Base-by-base conservation (phyloP, 1,140 invertebrate genomes). In the Lanistes nyassanus region DNA sequence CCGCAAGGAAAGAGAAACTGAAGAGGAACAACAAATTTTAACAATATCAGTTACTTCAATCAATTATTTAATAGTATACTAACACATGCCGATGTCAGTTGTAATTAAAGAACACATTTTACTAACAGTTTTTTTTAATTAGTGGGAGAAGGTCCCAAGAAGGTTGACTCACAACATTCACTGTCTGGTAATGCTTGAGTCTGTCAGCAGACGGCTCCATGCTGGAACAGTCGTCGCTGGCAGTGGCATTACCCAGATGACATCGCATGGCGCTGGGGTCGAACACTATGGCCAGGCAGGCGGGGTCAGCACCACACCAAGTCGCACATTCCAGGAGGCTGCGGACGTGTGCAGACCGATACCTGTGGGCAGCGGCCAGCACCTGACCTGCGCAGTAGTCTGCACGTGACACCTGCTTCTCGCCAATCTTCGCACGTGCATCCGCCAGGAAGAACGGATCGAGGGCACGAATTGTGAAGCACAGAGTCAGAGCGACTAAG, bases 181-280 rank as follows among this genome's bases (percentile, higher is more conserved):
- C 62, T 5, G 31, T 64, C 36, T 64, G 29, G 36, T 64, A 64
- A 64, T 29, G 36, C 31, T 26, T 64, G 26, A 64, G 5, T 36
- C 31, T 6, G n/a, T 19, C 29, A 16, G 36, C 47, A 70, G 39
- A n/a, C 21, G 16, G 9, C n/a, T 70, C 51, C 68, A 70, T 70
- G 68, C 55, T 70, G 51, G 68, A 56, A n/a, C 68, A 70, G 31
- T 70, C 56, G 11, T 31, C 16, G n/a, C n/a, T 37, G 23, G 68
- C 68, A 16, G 5, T 70, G 68, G 31, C 19, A 6, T 70, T 21
- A 1, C 29, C 68, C 47, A 70, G 68, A 16, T 70, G 51, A 42
- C 68, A 70, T 51, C 21, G 0, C 3, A 7, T 9, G 16, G 34
- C 9, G 1, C 51, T n/a, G 26, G 21, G 0, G 31, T 70, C 68